A percentile compares a stretch with the other conserved stretches of the same genome.
Conservation (phyloP, 2,113 vertebrate species). For the Acanthisitta chloris region DNA sequence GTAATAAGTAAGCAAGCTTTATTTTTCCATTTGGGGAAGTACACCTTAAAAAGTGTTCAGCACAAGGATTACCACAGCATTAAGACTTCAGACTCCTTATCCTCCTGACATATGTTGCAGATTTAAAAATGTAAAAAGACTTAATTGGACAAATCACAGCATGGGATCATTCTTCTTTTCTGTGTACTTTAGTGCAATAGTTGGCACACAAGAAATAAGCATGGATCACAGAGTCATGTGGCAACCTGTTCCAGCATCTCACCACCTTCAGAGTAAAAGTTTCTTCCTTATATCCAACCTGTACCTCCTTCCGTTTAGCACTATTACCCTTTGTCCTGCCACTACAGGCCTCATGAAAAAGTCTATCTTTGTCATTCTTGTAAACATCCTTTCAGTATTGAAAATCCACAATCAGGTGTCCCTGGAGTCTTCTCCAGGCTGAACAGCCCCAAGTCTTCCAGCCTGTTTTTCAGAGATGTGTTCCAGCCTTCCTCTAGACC, state of each 20-base stretch:
- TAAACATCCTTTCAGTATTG: rapidly evolving
- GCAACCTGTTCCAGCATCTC: neutral
- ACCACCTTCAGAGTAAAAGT: rapidly evolving
- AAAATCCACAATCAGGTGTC: neutral
- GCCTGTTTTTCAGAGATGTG: neutral
- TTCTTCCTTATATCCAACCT: neutral
- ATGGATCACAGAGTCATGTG: neutral
- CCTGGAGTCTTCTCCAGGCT: neutral
- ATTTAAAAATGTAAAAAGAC: neutral
- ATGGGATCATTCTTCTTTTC: neutral
- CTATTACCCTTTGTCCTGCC: neutral
- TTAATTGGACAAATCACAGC: neutral
- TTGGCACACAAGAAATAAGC: neutral
- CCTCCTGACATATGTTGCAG: neutral
- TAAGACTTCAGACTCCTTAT: neutral
- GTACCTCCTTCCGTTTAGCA: neutral
- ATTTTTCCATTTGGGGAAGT: neutral
- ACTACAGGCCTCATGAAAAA: neutral
- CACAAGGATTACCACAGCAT: neutral
- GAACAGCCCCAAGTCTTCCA: neutral
- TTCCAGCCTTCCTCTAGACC: neutral
- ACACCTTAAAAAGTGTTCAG: neutral
- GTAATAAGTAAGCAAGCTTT: neutral
- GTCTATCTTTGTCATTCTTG: neutral
- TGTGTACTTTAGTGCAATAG: neutral